Base-by-base conservation (phyloP, 2,888 invertebrate species). In the Brachylomia viminalis region DNA sequence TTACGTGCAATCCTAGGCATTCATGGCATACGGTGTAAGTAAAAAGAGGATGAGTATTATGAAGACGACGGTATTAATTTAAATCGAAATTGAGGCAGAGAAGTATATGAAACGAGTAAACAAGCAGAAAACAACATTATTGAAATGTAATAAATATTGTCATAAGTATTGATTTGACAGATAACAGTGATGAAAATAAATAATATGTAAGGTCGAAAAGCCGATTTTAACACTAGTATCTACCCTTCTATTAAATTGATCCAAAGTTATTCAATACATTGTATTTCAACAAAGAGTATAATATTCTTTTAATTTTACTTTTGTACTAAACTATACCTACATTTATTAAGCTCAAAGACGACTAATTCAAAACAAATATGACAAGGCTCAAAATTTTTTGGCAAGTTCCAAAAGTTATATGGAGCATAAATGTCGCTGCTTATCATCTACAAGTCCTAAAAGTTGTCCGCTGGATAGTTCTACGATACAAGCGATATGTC, bases 1-100 rank as follows among this genome's bases (percentile, higher is more conserved):
- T 91, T 90, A 90, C 88, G 87, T 82, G 88, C 88, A 88, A 90
- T 88, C 87, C 80, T 69, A 77, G 58, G 62, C 76, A 77, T 71
- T 69, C 78, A 69, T 42, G 54, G 54, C 33, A 67, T 5, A 23
- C 33, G 72, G 81, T 27, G 20, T 68, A 83, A 83, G 79, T 65
- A 30, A 70, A 2, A 42, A 77, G 79, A 73, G 67, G 15, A 33
- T 20, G 15, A n/a, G 42, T 59, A 23, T 38, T 49, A 23, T 3
- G 3, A n/a, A n/a, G n/a, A 62, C 7, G 7, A n/a, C 17, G 10
- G 1, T 17, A 13, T 20, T 49, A 2, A 56, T 49, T 47, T 7
- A 30, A 30, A 23, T 59, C 2, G 8, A 45, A 52, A 58, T 38
- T 17, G 10, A 20, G 0, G 2, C 23, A 49, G 2, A 10, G 20